phyloP scores from a whole-genome alignment of 2,797 vertebrate genomes.

The Smutsia gigantea region DNA sequence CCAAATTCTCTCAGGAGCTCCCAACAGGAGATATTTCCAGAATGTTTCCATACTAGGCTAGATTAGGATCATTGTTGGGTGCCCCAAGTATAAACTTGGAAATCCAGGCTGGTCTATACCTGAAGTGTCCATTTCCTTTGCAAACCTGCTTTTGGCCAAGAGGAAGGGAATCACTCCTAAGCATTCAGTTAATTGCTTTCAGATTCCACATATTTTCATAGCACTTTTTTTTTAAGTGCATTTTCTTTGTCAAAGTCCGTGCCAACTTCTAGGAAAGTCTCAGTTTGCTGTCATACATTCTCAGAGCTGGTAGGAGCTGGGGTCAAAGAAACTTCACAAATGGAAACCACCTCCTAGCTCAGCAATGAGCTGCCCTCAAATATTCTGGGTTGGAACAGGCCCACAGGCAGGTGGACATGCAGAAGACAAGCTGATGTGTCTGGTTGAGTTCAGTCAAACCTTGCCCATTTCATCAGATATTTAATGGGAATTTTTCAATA shows the following conservation, averaged over 20 bases:
- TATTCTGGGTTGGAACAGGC: neutral
- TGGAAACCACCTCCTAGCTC: neutral
- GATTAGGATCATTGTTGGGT: neutral
- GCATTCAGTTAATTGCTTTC: neutral
- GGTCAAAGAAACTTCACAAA: neutral
- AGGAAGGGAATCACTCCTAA: neutral
- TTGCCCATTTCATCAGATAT: neutral
- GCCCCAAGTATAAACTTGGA: neutral
- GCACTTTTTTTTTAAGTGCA: neutral
- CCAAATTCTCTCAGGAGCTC: neutral
- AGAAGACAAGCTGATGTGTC: neutral
- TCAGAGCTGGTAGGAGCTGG: neutral
- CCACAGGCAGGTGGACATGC: too few species aligned
- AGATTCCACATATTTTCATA: neutral
- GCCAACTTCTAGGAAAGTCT: neutral
- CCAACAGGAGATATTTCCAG: neutral
- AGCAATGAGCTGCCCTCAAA: neutral
- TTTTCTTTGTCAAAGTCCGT: conserved; percentile 4
- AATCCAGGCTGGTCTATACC: neutral
- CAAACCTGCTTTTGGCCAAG: neutral
- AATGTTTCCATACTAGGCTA: neutral
- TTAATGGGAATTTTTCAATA: neutral
- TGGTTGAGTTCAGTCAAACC: neutral
- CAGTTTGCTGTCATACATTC: neutral
- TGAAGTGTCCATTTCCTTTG: neutral